A percentile compares a stretch with the other conserved stretches of the same genome.
Conservation (phyloP, 1,140 invertebrate species). For the Forficula auricularia region DNA sequence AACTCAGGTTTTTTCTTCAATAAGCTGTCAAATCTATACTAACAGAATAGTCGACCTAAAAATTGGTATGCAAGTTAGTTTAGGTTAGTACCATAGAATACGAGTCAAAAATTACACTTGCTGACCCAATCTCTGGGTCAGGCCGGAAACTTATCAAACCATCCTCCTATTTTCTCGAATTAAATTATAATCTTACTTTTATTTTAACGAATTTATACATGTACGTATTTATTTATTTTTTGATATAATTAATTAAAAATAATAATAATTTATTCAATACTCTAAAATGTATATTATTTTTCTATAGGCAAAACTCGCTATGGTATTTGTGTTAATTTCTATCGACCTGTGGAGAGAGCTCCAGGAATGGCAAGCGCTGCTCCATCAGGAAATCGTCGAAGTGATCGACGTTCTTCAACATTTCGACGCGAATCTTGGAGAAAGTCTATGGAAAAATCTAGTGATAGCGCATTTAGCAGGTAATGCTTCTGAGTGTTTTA, state of each 20-base stretch:
- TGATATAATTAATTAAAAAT: constrained; percentile 2
- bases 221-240: constrained; percentile 7
- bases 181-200: too few relatives aligned
- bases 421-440: constrained; percentile 70
- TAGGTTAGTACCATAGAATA: too few relatives aligned
- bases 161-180: too few relatives aligned
- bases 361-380: constrained; percentile 19
- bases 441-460: constrained; percentile 76
- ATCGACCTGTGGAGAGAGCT: constrained; percentile 63
- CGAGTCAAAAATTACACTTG: too few relatives aligned
- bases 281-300: constrained; percentile 2
- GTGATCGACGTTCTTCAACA: constrained; percentile 37
- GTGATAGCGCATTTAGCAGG: constrained; percentile 83
- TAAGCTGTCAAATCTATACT: too few relatives aligned
- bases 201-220: too few relatives aligned
- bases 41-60: too few relatives aligned
- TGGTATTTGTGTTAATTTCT: constrained; percentile 97
- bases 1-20: too few relatives aligned
- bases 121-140: too few relatives aligned
- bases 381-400: constrained; percentile 18
- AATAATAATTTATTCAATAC: not conserved
- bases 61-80: too few relatives aligned
- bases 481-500: constrained; percentile 26
- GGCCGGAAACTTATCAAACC: too few relatives aligned
- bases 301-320: constrained; percentile 63